phyloP scores from a whole-genome alignment of 64 coral and sea anemone genomes.

The Astreopora myriophthalma region DNA sequence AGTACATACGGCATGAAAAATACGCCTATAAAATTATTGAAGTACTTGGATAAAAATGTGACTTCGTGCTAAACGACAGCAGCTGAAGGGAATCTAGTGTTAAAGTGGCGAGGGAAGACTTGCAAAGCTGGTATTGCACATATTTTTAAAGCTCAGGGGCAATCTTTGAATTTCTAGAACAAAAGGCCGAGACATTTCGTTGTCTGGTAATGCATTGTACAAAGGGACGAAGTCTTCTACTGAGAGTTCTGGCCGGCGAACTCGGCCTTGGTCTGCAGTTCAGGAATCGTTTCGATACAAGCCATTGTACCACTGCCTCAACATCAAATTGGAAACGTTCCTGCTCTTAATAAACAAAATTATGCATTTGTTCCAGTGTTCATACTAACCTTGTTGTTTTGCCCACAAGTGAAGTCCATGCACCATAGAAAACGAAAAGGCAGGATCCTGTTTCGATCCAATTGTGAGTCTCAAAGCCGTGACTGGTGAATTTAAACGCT shows the following conservation, averaged over 20 bases:
- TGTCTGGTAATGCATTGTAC: background rate
- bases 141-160: background rate
- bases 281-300: background rate
- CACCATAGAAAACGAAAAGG: background rate
- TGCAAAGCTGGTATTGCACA: background rate
- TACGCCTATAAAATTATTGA: background rate
- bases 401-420: background rate
- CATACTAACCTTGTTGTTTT: slow-evolving; percentile 2
- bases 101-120: background rate
- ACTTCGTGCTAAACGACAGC: background rate
- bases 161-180: background rate
- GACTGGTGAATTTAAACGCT: background rate
- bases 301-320: background rate
- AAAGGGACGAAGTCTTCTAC: background rate
- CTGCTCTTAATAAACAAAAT: background rate
- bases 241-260: background rate
- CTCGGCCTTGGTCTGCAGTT: background rate
- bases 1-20: slow-evolving; percentile 3
- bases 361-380: background rate
- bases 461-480: background rate
- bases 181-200: background rate
- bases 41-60: background rate
- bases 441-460: background rate
- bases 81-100: background rate
- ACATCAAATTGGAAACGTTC: background rate